phyloP scores from a whole-genome alignment of 2,797 vertebrate genomes.

The Apogon hyalosoma region DNA sequence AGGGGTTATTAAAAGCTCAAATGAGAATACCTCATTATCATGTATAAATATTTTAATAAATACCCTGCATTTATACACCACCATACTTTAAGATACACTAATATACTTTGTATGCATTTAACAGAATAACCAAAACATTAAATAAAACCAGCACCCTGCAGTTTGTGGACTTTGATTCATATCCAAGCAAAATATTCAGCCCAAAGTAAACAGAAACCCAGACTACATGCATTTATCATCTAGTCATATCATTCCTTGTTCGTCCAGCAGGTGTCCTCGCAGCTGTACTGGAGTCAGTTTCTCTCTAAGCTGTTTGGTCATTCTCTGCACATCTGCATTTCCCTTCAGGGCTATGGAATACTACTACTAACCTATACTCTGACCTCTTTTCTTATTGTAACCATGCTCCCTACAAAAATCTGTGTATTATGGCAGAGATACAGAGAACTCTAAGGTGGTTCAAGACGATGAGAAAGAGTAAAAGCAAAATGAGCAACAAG shows the following conservation, averaged over 20 bases:
- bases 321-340: slow-evolving; percentile 41
- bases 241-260: neutral
- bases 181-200: neutral
- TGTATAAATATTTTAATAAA: no score
- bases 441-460: no score
- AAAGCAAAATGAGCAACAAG: neutral
- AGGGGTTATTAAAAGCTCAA: no score
- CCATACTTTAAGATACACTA: no score
- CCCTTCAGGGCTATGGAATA: slow-evolving; percentile 12
- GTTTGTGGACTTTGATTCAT: no score
- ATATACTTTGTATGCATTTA: no score
- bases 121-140: no score
- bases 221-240: neutral
- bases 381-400: slow-evolving; percentile 14
- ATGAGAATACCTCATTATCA: no score
- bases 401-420: neutral
- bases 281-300: slow-evolving; percentile 9
- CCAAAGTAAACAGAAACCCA: neutral
- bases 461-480: no score
- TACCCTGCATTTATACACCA: no score
- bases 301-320: slow-evolving; percentile 20
- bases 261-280: slow-evolving; percentile 73
- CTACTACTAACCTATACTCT: slow-evolving; percentile 14
- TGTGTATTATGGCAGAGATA: neutral
- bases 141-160: no score